phyloP scores from a whole-genome alignment of 2,113 vertebrate genomes.

The Pandion haliaetus region DNA sequence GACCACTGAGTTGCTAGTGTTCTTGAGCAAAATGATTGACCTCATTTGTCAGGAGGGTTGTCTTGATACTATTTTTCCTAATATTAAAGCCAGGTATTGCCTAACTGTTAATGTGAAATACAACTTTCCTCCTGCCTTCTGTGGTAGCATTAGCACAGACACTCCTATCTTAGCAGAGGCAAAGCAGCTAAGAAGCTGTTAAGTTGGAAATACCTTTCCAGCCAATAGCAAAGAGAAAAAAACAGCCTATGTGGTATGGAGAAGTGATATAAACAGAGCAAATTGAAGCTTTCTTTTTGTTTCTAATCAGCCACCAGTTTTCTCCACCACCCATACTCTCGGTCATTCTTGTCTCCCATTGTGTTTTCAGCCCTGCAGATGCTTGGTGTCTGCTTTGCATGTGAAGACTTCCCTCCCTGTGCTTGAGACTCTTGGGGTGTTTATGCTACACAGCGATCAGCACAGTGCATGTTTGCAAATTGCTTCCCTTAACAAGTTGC shows the following conservation, averaged over 20 bases:
- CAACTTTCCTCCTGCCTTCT: background rate
- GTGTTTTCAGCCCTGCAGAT: constrained; percentile 6
- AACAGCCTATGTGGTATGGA: background rate
- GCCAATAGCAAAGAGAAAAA: background rate
- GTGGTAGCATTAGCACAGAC: background rate
- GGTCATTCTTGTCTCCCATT: background rate
- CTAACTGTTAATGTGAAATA: background rate
- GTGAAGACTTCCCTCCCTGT: background rate
- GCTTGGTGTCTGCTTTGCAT: background rate
- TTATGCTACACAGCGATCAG: background rate
- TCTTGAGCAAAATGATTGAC: background rate
- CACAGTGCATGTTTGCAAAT: background rate
- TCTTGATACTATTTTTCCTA: background rate
- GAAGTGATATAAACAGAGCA: background rate
- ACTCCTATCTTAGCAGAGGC: background rate
- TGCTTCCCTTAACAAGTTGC: background rate
- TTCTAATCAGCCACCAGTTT: constrained; percentile 4
- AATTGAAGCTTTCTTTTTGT: background rate
- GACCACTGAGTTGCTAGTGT: background rate
- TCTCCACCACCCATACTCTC: background rate
- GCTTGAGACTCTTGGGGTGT: background rate
- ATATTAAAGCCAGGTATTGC: background rate
- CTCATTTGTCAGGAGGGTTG: background rate
- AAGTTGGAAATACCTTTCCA: background rate
- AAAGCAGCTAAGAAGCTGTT: background rate